Evolutionary conservation across 2,797 vertebrate species (phyloP), one percentile per base, ranked within the genome.

Genomic region (Vultur gryphus): DNA sequence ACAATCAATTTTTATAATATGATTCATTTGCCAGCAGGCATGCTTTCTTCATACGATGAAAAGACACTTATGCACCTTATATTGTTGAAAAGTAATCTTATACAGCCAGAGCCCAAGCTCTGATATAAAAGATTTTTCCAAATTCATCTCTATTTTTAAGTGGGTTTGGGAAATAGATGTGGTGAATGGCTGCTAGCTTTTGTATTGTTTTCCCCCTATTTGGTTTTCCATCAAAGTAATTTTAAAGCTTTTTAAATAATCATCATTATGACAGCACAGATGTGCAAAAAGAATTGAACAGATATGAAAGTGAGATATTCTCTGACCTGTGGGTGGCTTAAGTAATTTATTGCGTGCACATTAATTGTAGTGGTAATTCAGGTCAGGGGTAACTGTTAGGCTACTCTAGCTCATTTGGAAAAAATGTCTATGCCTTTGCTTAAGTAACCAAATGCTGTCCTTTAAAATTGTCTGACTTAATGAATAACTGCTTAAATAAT

Each of bases 1-100:
- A 97, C 98, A 98, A 98, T 99, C 98, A 98, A 98, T 99, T 98
- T 98, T 98, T 98, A 98, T 98, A 98, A 98, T 98, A 98, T 98
- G 98, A 98, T 98, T 98, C 97, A 98, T 98, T 98, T 98, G 97
- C 98, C 97, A 98, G 97, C 96, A 98, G 98, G 98, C 97, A 97
- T 97, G 96, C 97, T 98, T 98, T 97, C 97, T 98, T 98, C 97
- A 97, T 97, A 97, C 79, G 72, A 98, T 98, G 98, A 98, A 98
- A 98, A 98, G 98, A 97, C 97, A 98, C 97, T 98, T 98, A 98
- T 97, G 97, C 97, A 97, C 97, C 97, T 98, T 97, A 98, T 97
- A 98, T 97, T 98, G 96, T 98, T 97, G 95, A 97, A 98, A 98
- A 97, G 97, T 98, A 98, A 98, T 98, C 96, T 98, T 95, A 98